These are phyloP conservation scores for Bubo bubo DNA, from an alignment of 2,113 vertebrate species.

Conservation along the genomic window DNA sequence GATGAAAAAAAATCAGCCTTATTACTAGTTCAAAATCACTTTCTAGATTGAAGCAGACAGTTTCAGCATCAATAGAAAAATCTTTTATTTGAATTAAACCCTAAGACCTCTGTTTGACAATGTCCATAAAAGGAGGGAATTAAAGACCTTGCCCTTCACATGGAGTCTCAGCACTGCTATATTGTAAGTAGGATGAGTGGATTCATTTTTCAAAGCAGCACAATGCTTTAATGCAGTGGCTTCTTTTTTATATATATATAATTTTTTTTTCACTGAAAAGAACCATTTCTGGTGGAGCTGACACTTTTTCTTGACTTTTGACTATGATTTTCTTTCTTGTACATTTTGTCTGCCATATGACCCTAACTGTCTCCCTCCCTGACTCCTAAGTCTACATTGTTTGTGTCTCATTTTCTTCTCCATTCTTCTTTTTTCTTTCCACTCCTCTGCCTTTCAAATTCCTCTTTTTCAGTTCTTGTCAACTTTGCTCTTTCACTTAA, in stretches of 20 bases:
- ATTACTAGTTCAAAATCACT: not conserved
- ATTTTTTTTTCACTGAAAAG: not conserved
- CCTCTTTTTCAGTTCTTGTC: not conserved
- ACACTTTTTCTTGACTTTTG: not conserved
- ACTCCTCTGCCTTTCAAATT: not conserved
- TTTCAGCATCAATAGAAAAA: conserved; percentile 18
- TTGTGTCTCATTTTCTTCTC: not conserved
- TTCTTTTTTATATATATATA: not conserved
- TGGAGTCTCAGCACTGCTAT: not conserved
- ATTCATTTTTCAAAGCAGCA: not conserved
- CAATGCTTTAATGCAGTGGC: not conserved
- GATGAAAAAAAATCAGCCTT: not conserved
- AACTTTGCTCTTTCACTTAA: not conserved
- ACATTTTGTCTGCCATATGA: not conserved
- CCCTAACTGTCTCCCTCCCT: not conserved
- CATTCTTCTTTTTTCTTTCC: not conserved
- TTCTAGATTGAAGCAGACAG: not conserved
- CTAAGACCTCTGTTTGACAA: not conserved
- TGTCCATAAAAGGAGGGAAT: not conserved
- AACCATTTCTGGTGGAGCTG: not conserved
- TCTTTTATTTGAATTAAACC: conserved; percentile 7
- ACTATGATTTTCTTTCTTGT: not conserved
- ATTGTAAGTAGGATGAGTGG: not conserved
- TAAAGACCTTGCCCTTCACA: not conserved
- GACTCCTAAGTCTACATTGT: not conserved